These are phyloP conservation scores for Mola mola DNA, from an alignment of 2,113 vertebrate genomes.

Conservation along the genomic window DNA sequence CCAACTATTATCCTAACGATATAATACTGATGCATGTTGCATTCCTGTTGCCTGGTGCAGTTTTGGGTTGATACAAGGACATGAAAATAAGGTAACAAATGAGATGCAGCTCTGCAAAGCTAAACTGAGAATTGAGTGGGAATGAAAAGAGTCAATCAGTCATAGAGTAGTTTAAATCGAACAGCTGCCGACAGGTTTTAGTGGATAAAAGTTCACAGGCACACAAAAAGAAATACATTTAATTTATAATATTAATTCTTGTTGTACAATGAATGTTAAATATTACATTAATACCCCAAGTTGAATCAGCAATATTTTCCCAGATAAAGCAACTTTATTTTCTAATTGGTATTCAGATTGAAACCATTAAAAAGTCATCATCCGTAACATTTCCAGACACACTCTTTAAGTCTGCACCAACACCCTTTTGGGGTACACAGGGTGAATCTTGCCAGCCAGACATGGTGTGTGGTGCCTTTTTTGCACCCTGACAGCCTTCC, in stretches of 20 bases:
- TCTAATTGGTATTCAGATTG: neutral
- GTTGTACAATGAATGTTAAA: neutral
- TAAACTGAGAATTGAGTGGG: too few relatives aligned
- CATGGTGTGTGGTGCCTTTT: slow-evolving; percentile 28
- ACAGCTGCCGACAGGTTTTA: too few relatives aligned
- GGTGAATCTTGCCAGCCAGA: neutral
- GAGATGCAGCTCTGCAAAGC: neutral
- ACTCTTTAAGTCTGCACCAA: neutral
- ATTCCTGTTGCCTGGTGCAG: neutral
- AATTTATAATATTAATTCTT: neutral
- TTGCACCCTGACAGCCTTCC: slow-evolving; percentile 23
- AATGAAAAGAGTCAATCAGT: too few relatives aligned
- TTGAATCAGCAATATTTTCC: slow-evolving; percentile 5
- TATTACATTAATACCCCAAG: slow-evolving; percentile 2
- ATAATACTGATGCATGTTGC: neutral
- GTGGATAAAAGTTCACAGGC: too few relatives aligned
- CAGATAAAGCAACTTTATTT: neutral
- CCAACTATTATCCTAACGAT: neutral
- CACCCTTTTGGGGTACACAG: slow-evolving; percentile 9
- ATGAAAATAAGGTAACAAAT: too few relatives aligned
- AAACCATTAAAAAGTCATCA: slow-evolving; percentile 23
- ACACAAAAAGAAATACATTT: neutral
- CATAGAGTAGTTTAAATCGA: too few relatives aligned
- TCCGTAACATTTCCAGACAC: slow-evolving; percentile 9
- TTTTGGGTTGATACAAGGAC: neutral